phyloP scores from a whole-genome alignment of 2,888 invertebrate genomes.

The Metacarcinus magister region DNA sequence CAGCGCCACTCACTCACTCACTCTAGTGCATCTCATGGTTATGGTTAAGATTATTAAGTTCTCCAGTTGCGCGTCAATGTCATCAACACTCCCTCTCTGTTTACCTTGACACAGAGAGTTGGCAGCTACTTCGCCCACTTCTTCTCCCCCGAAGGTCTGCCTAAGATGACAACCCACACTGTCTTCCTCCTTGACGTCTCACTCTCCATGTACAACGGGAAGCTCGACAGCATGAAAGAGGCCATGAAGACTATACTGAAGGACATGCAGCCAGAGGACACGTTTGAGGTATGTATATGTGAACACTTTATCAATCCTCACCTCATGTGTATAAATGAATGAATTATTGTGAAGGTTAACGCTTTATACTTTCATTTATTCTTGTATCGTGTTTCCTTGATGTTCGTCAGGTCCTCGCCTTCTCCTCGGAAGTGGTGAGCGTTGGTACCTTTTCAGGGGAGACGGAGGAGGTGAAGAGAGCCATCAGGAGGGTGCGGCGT shows the following conservation, averaged over 20 bases:
- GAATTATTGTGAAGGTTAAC: too few relatives aligned
- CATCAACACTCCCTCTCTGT: not conserved
- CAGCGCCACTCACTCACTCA: not conserved
- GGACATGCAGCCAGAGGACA: slow-evolving; percentile 88
- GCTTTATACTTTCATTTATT: not conserved
- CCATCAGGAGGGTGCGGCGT: slow-evolving; percentile 83
- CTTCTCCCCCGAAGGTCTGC: slow-evolving; percentile 88
- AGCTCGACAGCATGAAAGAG: slow-evolving; percentile 88
- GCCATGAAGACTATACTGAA: slow-evolving; percentile 89
- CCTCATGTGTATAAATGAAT: not conserved
- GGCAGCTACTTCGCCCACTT: slow-evolving; percentile 91
- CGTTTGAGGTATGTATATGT: slow-evolving; percentile 86
- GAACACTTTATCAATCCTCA: not conserved
- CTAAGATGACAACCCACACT: slow-evolving; percentile 86
- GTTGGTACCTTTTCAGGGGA: slow-evolving; percentile 72
- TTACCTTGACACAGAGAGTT: slow-evolving; percentile 83
- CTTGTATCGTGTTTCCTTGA: not conserved
- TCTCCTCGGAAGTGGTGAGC: slow-evolving; percentile 79
- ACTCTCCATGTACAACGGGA: slow-evolving; percentile 89
- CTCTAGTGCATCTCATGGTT: not conserved
- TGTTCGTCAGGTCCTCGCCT: slow-evolving; percentile 71
- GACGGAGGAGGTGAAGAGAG: slow-evolving; percentile 52
- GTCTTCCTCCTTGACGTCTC: slow-evolving; percentile 91
- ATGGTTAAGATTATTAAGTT: not conserved
- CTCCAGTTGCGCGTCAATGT: not conserved